phyloP scores from a whole-genome alignment of 2,797 vertebrate genomes.

The Phataginus tricuspis region DNA sequence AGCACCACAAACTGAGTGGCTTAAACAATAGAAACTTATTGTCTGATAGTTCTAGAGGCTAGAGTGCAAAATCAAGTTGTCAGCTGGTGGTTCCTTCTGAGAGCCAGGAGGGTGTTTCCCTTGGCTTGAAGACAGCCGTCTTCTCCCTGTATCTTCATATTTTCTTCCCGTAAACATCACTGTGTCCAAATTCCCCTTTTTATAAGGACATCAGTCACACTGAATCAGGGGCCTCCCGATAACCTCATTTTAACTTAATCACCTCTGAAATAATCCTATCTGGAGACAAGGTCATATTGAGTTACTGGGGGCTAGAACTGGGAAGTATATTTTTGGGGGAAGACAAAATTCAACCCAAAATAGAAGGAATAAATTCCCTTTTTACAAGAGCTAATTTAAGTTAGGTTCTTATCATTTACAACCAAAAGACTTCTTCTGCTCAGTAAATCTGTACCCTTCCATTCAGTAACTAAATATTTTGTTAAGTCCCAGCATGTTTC shows the following conservation, averaged over 20 bases:
- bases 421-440: neutral
- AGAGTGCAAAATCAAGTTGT: neutral
- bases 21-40: neutral
- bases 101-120: neutral
- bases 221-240: neutral
- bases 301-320: neutral
- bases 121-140: neutral
- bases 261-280: neutral
- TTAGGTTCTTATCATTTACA: neutral
- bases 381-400: neutral
- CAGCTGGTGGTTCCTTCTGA: neutral
- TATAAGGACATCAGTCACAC: neutral
- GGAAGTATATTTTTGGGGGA: neutral
- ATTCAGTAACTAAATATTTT: neutral
- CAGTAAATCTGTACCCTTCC: neutral
- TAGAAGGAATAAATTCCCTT: neutral
- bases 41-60: neutral
- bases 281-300: neutral
- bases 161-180: neutral
- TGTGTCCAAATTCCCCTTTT: neutral
- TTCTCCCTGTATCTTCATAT: neutral
- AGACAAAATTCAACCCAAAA: neutral
- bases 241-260: neutral
- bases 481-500: neutral
- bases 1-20: neutral